Evolutionary conservation across 2,113 vertebrate species (phyloP), one percentile per base, ranked within the genome.

Genomic region (Dendropsophus ebraccatus): DNA sequence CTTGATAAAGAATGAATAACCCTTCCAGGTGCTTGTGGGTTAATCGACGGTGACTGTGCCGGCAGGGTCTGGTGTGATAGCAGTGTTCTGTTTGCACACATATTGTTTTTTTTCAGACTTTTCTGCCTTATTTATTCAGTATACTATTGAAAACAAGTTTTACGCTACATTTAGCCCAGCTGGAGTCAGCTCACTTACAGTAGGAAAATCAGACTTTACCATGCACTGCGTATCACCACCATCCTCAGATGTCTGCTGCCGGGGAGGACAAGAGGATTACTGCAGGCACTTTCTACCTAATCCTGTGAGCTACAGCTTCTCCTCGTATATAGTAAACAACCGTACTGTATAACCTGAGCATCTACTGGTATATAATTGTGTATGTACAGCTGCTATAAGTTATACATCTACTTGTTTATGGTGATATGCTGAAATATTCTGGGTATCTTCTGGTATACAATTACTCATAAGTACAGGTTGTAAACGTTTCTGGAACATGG

Each of bases 81-180:
- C n/a, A 8, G 72, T 8, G 13, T 49, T 88, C 89, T 45, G 80
- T n/a, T n/a, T n/a, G n/a, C n/a, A n/a, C n/a, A n/a, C n/a, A n/a
- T n/a, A n/a, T n/a, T n/a, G n/a, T n/a, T 89, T 28, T 90, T 88
- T 75, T 45, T 87, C 81, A 83, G 87, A 86, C 74, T 88, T 90
- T 58, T 65, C 21, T 88, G 84, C 89, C 90, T 88, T 91, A 91
- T 92, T 92, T 91, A 91, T 93, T 90, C 91, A 89, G 90, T 90
- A 90, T 92, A 89, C 89, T 90, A 91, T 91, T 92, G 91, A 92
- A 92, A 91, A 90, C 89, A 88, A 89, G 91, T 92, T 93, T 92
- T 90, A 91, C 90, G 92, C 90, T 92, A 92, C 91, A 91, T 91
- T 93, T 91, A 93, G 87, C 92, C 70, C 92, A 93, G 92, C 89